Percentiles rank a stretch among this genome's conserved stretches.
Conservation (phyloP, 2,888 invertebrate genomes). For the Trichogramma evanescens region DNA sequence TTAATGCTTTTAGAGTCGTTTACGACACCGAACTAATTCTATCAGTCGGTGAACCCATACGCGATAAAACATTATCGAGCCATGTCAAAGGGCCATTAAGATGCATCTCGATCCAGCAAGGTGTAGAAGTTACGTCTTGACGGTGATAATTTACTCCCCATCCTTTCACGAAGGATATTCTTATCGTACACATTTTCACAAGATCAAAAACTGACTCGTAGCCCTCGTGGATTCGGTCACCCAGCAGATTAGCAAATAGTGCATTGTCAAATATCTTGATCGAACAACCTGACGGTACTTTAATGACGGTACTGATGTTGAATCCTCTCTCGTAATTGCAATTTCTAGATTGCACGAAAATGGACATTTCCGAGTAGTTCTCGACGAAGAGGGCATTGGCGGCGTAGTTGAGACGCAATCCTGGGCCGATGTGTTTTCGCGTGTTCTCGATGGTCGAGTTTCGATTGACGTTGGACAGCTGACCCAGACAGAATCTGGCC, state of each 20-base stretch:
- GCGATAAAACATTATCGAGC: too few species aligned
- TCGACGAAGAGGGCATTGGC: slow-evolving; percentile 97
- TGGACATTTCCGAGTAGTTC: slow-evolving; percentile 91
- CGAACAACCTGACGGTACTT: slow-evolving; percentile 93
- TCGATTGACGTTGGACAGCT: slow-evolving; percentile 94
- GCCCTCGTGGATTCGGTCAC: slow-evolving; percentile 93
- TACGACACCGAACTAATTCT: too few species aligned
- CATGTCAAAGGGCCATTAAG: too few species aligned
- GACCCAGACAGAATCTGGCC: slow-evolving; percentile 93
- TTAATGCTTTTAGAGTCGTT: too few species aligned
- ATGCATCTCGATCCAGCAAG: too few species aligned
- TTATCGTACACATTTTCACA: slow-evolving; percentile 98
- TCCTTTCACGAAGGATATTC: slow-evolving; percentile 23
- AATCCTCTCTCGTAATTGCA: slow-evolving; percentile 97
- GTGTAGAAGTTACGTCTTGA: too few species aligned
- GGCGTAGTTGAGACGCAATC: slow-evolving; percentile 90
- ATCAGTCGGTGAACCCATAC: too few species aligned
- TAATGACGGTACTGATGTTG: slow-evolving; percentile 97
- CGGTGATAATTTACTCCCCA: too few species aligned
- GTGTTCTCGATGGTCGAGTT: slow-evolving; percentile 98
- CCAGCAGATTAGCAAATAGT: slow-evolving; percentile 90
- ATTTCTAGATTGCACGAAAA: slow-evolving; percentile 96
- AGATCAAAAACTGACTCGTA: slow-evolving; percentile 98
- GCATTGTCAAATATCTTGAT: slow-evolving; percentile 97
- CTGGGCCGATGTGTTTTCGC: slow-evolving; percentile 95